Conservation (phyloP, 1,140 invertebrate species). For the Drosophila sechellia region DNA sequence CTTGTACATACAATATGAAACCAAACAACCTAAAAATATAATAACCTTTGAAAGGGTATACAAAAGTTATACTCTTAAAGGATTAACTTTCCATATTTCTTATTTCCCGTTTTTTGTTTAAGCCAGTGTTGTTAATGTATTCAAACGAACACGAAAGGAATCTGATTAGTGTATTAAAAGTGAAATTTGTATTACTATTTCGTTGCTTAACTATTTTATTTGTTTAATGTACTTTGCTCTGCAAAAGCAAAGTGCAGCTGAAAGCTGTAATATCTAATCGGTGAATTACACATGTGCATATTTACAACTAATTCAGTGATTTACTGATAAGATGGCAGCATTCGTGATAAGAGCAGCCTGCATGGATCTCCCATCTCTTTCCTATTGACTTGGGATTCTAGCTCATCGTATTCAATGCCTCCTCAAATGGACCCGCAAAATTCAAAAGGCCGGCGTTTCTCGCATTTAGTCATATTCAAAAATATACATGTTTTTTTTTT, state of each 20-base stretch:
- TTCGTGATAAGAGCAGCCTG: background rate
- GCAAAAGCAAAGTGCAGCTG: background rate
- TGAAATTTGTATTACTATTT: too few relatives aligned
- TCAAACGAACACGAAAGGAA: too few relatives aligned
- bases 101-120: background rate
- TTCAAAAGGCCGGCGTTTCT: background rate
- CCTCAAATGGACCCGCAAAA: background rate
- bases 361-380: background rate
- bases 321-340: background rate
- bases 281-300: background rate
- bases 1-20: background rate
- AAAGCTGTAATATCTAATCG: background rate
- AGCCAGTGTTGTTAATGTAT: too few relatives aligned
- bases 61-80: background rate
- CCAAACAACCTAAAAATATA: background rate
- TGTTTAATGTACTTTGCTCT: too few relatives aligned
- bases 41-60: background rate
- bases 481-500: slow-evolving; percentile 28
- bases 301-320: background rate
- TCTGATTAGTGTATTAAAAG: too few relatives aligned
- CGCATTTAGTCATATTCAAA: slow-evolving; percentile 44
- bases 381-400: background rate
- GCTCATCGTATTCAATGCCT: too few relatives aligned
- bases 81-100: background rate
- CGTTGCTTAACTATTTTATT: too few relatives aligned